Evolutionary conservation across 1,140 invertebrate species (phyloP).

Genomic region (Chionoecetes opilio): DNA sequence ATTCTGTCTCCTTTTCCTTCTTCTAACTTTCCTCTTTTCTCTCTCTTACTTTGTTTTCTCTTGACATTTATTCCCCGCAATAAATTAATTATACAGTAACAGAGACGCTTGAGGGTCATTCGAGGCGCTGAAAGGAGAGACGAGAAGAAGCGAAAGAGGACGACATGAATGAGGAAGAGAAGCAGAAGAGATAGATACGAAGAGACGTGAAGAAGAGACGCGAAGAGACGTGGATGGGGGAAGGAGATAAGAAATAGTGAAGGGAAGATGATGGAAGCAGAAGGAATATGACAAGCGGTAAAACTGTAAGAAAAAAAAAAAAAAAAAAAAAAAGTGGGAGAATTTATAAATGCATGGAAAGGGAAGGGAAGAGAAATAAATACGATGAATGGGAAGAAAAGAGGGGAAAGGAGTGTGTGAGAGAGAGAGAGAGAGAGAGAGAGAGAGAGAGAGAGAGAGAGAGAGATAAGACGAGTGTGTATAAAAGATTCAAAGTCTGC

Average conservation of each 20-base stretch:
- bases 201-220: not conserved
- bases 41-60: not conserved
- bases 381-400: no score
- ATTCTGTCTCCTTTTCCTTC: not conserved
- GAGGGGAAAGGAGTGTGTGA: no score
- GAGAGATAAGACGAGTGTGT: no score
- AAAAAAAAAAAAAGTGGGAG: no score
- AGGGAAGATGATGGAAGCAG: not conserved
- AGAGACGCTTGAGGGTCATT: not conserved
- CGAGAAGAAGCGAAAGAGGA: not conserved
- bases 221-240: not conserved
- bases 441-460: no score
- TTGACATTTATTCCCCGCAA: not conserved
- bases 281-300: no score
- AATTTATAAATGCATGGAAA: no score
- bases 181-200: not conserved
- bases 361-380: no score
- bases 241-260: not conserved
- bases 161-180: not conserved
- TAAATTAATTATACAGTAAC: conserved; percentile 32
- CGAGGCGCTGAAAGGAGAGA: not conserved
- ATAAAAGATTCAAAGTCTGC: no score
- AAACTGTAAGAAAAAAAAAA: no score
- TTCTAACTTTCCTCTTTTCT: conserved; percentile 16
- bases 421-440: no score